Base-by-base conservation (phyloP, 2,797 vertebrate species). In the Oryzias sinensis region DNA sequence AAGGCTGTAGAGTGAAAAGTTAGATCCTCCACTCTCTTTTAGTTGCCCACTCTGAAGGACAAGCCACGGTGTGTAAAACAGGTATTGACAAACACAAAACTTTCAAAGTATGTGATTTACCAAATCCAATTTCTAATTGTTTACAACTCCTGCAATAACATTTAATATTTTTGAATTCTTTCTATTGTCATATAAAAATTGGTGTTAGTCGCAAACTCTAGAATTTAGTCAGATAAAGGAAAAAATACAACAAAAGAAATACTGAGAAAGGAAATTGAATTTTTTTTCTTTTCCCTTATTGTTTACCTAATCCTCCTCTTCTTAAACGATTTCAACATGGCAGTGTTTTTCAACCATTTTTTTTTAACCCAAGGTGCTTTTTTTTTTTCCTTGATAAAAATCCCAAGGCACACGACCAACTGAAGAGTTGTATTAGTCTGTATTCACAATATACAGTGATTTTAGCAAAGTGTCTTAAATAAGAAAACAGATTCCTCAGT, bases 61-160 rank as follows among this genome's bases (percentile, higher is more conserved):
- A 55, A 68, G 56, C 45, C 46, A 42, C 50, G 6, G 68, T 61
- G 20, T 67, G 53, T 65, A 67, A 62, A 72, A 67, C 59, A 37
- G 42, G 40, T 76, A 72, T 43, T 64, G 67, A 77, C 43, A 59
- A 76, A 47, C 68, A 44, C 37, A 61, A 0, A 27, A 14, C 52
- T 72, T 76, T 72, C 18, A 67, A 78, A 72, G 71, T 53, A 40
- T 70, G 15, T 56, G 49, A 40, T 71, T 68, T 72, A 25, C 17
- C 11, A 65, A 57, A 64, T 60, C 33, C 14, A 68, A 11, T 37
- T 37, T 37, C 9, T 37, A 37, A 37, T 37, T 37, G 33, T 37
- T 37, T 37, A 11, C 33, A 37, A 37, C 33, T 37, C 33, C 9
- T 11, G 33, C 33, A 37, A 37, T 11, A 37, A 37, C 33, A 37